Base-by-base conservation (phyloP, 2,113 vertebrate species). In the Pleuronectes platessa region DNA sequence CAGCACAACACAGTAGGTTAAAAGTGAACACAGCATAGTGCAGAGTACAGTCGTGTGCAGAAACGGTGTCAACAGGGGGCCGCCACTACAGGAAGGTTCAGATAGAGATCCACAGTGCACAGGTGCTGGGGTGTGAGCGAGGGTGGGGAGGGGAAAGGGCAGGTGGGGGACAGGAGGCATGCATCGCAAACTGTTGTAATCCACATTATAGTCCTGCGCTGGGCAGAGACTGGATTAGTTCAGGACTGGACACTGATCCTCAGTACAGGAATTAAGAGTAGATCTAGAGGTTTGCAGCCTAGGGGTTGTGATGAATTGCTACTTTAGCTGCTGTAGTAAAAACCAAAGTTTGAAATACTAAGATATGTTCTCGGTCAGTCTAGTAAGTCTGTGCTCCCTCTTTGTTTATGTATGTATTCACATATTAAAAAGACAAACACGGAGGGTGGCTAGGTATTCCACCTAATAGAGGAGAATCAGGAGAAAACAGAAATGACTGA, bases 11-110 rank as follows among this genome's bases (percentile, higher is more conserved):
- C 83, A 26, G 4, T n/a, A 81, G 85, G 82, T 86, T 81, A 40
- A 84, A 74, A 78, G 77, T 86, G 88, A 90, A 85, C 81, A 79
- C 9, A 83, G 86, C 83, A 66, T 12, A 89, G 80, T 54, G 86
- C 87, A 88, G 78, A 85, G 69, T 68, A 77, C 76, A 76, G 58
- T 14, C 37, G 74, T 76, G 73, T 42, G 77, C 71, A 73, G 75
- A 71, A 84, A 87, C 64, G 27, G 79, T 81, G 53, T 78, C 75
- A 56, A 79, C 77, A 24, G 61, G 55, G 77, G 14, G 76, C 60
- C 70, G 69, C 68, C 40, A 69, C 53, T n/a, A 21, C 76, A 64
- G 59, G 20, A 26, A 53, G 75, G 74, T 68, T 61, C 18, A 61
- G 63, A 79, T 62, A 61, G 23, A 61, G 72, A 75, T 59, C 67